Percentiles rank a stretch among this genome's conserved stretches.
These are phyloP conservation scores for Sus scrofa DNA, from an alignment of 2,113 vertebrate genomes.

Conservation along the genomic window T2T-Sscrofa CM000820.6:697501-698000, in stretches of 20 bases:
- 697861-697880: conserved; percentile 29
- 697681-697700: not conserved
- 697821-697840: not conserved
- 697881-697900: not conserved
- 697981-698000: not conserved
- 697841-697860: not conserved
- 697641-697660: not conserved
- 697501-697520: not conserved
- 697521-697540: not conserved
- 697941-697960: not conserved
- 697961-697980: not conserved
- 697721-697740: not conserved
- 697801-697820: not conserved
- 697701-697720: not conserved
- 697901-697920: not conserved
- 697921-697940: not conserved
- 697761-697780: not conserved
- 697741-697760: not conserved
- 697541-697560: no score
- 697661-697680: not conserved
- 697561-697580: no score
- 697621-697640: not conserved
- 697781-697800: conserved; percentile 1
- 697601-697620: not conserved
- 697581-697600: no score